phyloP scores from a whole-genome alignment of 2,888 invertebrate genomes.

The Cyrtodaria siliqua region DNA sequence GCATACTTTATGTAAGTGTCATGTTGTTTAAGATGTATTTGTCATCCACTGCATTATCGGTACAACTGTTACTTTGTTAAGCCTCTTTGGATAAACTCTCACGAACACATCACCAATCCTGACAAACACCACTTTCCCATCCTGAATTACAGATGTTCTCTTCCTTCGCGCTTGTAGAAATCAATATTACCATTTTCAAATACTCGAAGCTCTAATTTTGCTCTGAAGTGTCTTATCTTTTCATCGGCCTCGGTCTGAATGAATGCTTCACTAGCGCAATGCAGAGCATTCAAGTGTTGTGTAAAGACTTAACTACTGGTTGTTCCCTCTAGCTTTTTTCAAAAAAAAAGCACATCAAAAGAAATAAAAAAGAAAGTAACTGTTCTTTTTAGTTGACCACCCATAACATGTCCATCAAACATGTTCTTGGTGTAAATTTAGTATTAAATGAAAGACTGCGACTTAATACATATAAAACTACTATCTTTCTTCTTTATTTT shows the following conservation, averaged over 20 bases:
- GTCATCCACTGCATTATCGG: neutral
- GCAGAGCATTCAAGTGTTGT: slow-evolving; percentile 35
- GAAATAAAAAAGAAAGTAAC: too few relatives aligned
- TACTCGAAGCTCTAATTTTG: slow-evolving; percentile 57
- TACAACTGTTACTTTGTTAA: slow-evolving; percentile 4
- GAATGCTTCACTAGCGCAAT: slow-evolving; percentile 47
- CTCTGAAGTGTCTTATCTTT: slow-evolving; percentile 49
- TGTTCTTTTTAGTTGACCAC: too few relatives aligned
- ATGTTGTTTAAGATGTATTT: neutral
- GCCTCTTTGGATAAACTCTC: slow-evolving; percentile 64
- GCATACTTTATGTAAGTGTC: slow-evolving; percentile 63
- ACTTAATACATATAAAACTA: too few relatives aligned
- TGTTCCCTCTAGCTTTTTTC: slow-evolving; percentile 46
- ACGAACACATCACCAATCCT: slow-evolving; percentile 66
- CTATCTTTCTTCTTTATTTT: too few relatives aligned
- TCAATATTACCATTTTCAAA: slow-evolving; percentile 64
- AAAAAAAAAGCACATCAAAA: too few relatives aligned
- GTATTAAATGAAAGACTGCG: too few relatives aligned
- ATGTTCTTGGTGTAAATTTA: too few relatives aligned
- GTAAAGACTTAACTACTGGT: slow-evolving; percentile 28
- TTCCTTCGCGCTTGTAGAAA: slow-evolving; percentile 61
- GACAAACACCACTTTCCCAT: slow-evolving; percentile 69
- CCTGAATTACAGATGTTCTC: slow-evolving; percentile 67
- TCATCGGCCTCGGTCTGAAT: slow-evolving; percentile 63
- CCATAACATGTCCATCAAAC: too few relatives aligned